Evolutionary conservation across 2,888 invertebrate species (phyloP).

Genomic region (Thyatira batis): DNA sequence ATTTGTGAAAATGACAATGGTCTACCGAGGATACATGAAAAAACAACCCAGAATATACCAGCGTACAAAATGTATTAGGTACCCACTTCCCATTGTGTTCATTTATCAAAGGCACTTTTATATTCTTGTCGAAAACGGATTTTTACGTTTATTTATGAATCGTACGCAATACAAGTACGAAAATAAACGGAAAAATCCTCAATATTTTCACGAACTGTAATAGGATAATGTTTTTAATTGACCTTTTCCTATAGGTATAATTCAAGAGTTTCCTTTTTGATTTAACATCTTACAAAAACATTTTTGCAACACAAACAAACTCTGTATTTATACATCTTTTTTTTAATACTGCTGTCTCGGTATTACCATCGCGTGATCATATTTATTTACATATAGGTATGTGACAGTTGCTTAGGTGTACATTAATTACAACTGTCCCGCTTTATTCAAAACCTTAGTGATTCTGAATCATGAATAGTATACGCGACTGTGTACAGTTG

Average conservation of each 20-base stretch:
- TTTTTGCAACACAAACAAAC: too few species aligned
- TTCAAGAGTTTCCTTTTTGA: too few species aligned
- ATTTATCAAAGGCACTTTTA: background rate
- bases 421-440: constrained; percentile 50
- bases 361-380: constrained; percentile 28
- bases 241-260: background rate
- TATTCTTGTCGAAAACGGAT: background rate
- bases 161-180: background rate
- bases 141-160: background rate
- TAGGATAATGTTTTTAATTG: background rate
- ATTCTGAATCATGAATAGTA: constrained; percentile 13
- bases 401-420: constrained; percentile 33
- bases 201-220: background rate
- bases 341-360: constrained; percentile 30
- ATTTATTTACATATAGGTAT: constrained; percentile 41
- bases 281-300: too few species aligned
- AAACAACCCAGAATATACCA: background rate
- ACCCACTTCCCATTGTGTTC: background rate
- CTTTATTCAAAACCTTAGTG: constrained; percentile 28
- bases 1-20: constrained; percentile 17
- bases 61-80: background rate
- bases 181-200: background rate
- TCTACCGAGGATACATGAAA: constrained; percentile 8
- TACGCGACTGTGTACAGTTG: constrained; percentile 6
- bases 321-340: too few species aligned